phyloP scores from a whole-genome alignment of 2,888 invertebrate genomes.

The Noctua janthe region DNA sequence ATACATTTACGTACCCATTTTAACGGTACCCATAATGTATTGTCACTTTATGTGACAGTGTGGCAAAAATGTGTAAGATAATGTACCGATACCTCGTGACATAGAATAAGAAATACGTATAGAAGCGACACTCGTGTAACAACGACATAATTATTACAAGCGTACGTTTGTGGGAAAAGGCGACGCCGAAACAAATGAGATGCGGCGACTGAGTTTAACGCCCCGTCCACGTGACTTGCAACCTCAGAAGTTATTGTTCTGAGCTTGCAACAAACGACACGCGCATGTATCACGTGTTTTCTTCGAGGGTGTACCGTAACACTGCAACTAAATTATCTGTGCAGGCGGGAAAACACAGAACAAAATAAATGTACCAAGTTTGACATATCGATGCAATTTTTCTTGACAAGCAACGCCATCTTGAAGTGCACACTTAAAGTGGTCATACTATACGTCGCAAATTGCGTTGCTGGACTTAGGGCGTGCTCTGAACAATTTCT shows the following conservation, averaged over 20 bases:
- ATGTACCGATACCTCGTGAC: slow-evolving; percentile 46
- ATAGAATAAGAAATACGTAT: neutral
- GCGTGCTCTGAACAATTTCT: neutral
- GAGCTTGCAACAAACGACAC: too few relatives aligned
- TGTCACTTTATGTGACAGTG: slow-evolving; percentile 66
- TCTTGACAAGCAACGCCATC: neutral
- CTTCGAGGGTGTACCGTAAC: neutral
- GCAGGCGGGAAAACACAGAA: neutral
- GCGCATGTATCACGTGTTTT: neutral
- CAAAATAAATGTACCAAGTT: neutral
- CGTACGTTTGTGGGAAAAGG: neutral
- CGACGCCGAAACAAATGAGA: neutral
- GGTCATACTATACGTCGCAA: neutral
- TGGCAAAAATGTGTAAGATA: slow-evolving; percentile 65
- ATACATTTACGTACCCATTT: slow-evolving; percentile 61
- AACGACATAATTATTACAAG: neutral
- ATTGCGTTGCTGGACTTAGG: neutral
- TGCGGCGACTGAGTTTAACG: neutral
- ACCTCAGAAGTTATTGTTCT: too few relatives aligned
- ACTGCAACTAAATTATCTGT: neutral
- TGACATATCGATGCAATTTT: neutral
- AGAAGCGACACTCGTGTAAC: slow-evolving; percentile 9
- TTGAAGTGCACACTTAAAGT: neutral
- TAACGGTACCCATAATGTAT: slow-evolving; percentile 66
- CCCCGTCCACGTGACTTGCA: too few relatives aligned